Base-by-base conservation (phyloP, 2,888 invertebrate genomes). In the Clostera curtula region DNA sequence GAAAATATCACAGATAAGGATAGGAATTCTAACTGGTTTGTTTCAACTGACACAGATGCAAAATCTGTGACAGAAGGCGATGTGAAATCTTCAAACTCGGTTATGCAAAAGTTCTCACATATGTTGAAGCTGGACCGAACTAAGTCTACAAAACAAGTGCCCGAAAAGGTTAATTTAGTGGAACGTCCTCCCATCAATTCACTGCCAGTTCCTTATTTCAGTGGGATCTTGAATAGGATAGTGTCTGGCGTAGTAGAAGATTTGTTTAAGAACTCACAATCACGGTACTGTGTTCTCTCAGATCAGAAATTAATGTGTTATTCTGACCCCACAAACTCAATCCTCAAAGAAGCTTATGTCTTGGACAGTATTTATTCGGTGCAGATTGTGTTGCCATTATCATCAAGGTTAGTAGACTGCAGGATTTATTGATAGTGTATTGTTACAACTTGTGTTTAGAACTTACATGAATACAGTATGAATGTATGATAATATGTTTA, bases 301-400 rank as follows among this genome's bases (percentile, higher is more conserved):
- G 90, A 92, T 41, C 88, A 90, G 21, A 90, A 90, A 55, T 75
- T 95, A 13, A 86, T 88, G 40, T 92, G 93, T 55, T 92, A 90
- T 50, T 76, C 88, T 3, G 93, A 94, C 56, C 89, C 90, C 43
- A 88, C 88, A 27, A 89, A 89, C 69, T 86, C 87, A 17, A 76
- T 87, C 17, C 59, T 89, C 11, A 92, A 91, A 56, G 93, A 94
- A 67, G 77, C 87, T 11, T 88, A 93, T 55, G 77, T 87, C 3
- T 73, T 93, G 40, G 89, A 91, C 26, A 85, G 84, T 40, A 82
- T 91, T 27, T 76, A 88, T 30, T 90, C 90, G 36, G 56, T 91
- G 34, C 90, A 90, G 64, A 82, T 89, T 28, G 79, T 90, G 12
- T 76, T 87, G 37, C 87, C 88, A 29, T 64, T 80, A 11, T 75